Evolutionary conservation across 2,113 vertebrate species (phyloP).

Genomic region (Lucifuga dentata): DNA sequence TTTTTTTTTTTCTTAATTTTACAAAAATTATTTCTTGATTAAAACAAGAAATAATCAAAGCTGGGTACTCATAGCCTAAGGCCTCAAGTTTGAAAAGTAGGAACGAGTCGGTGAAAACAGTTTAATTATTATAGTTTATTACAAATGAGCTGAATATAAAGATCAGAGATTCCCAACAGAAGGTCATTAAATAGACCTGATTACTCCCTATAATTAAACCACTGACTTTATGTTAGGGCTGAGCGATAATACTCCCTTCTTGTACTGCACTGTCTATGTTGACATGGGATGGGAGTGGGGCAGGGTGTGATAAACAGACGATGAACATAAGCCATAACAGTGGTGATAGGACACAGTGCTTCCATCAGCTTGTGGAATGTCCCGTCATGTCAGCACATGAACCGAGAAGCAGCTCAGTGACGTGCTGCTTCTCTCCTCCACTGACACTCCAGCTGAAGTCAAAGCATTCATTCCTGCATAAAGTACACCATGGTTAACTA

Average conservation of each 20-base stretch:
- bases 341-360: constrained; percentile 36
- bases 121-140: too few relatives aligned
- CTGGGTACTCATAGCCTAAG: too few relatives aligned
- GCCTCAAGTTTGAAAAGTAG: too few relatives aligned
- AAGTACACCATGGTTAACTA: not conserved
- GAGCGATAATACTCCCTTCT: not conserved
- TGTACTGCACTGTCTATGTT: not conserved
- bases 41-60: too few relatives aligned
- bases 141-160: too few relatives aligned
- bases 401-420: constrained; percentile 39
- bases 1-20: too few relatives aligned
- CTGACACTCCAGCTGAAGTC: constrained; percentile 2
- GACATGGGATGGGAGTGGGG: not conserved
- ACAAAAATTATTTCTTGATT: too few relatives aligned
- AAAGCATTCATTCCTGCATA: constrained; percentile 24
- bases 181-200: not conserved
- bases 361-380: constrained; percentile 71
- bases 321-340: constrained; percentile 30
- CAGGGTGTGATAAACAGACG: constrained; percentile 29
- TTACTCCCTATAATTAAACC: not conserved
- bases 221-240: constrained; percentile 6
- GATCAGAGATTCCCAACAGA: too few relatives aligned
- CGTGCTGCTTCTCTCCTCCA: constrained; percentile 20
- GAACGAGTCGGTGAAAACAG: too few relatives aligned
- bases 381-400: constrained; percentile 75